Evolutionary conservation across 2,888 invertebrate genomes (phyloP).

Genomic region (Alcis repandata): DNA sequence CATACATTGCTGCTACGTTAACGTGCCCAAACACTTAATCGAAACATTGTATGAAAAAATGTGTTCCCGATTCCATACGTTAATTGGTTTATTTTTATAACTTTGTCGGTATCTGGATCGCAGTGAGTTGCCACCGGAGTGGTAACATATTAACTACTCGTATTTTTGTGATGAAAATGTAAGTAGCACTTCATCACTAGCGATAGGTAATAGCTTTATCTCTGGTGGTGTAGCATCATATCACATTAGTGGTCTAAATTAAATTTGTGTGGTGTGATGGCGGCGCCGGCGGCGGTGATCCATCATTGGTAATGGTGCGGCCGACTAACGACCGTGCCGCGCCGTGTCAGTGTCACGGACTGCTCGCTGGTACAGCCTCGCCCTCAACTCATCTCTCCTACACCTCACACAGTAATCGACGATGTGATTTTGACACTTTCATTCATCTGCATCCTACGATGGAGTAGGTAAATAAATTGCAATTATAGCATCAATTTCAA

Average conservation of each 20-base stretch:
- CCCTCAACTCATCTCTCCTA: slow-evolving; percentile 13
- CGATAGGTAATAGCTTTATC: slow-evolving; percentile 62
- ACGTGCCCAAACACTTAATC: slow-evolving; percentile 66
- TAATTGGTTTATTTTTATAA: slow-evolving; percentile 13
- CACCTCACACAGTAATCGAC: slow-evolving; percentile 11
- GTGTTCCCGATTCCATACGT: slow-evolving; percentile 12
- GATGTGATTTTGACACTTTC: slow-evolving; percentile 10
- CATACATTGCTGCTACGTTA: slow-evolving; percentile 69
- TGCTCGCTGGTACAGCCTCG: slow-evolving; percentile 6
- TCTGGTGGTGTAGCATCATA: slow-evolving; percentile 57
- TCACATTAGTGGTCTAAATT: slow-evolving; percentile 80
- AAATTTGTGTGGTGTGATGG: slow-evolving; percentile 77
- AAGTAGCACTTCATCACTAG: slow-evolving; percentile 41
- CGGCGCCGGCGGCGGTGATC: slow-evolving; percentile 76
- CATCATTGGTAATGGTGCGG: slow-evolving; percentile 80
- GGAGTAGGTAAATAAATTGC: no score
- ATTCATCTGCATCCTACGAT: neutral
- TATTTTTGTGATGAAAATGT: slow-evolving; percentile 11
- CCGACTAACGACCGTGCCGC: slow-evolving; percentile 69
- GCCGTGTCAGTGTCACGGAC: slow-evolving; percentile 18
- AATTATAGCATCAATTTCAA: no score
- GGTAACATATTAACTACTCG: neutral
- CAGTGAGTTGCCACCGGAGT: slow-evolving; percentile 18
- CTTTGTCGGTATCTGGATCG: slow-evolving; percentile 3
- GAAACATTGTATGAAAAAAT: slow-evolving; percentile 62